These are phyloP conservation scores for Drosophila nigritarsus DNA, from an alignment of 2,888 invertebrate species.

Conservation along the genomic window DNA sequence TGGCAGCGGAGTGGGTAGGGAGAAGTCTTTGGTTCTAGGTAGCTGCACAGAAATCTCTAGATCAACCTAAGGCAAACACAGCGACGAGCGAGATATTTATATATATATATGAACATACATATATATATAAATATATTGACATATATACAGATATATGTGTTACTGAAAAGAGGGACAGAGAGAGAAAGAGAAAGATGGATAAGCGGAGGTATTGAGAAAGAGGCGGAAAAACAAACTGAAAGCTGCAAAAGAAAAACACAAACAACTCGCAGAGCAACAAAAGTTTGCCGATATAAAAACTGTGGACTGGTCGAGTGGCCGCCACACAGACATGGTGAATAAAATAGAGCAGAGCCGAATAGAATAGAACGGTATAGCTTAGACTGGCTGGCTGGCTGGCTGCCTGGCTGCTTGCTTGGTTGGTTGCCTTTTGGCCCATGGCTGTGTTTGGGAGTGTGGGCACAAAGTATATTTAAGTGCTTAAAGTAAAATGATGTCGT, in stretches of 20 bases:
- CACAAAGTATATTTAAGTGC: conserved; percentile 83
- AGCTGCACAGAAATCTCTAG: conserved; percentile 71
- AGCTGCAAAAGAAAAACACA: conserved; percentile 81
- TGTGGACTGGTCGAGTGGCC: conserved; percentile 77
- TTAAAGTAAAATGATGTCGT: conserved; percentile 84
- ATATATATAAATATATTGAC: conserved; percentile 26
- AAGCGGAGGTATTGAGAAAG: conserved; percentile 7
- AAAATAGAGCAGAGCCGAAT: conserved; percentile 63
- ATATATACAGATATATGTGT: conserved; percentile 12
- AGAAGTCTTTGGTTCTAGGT: conserved; percentile 47
- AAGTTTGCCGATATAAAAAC: conserved; percentile 80
- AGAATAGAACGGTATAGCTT: conserved; percentile 55
- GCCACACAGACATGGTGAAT: conserved; percentile 53
- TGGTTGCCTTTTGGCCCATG: conserved; percentile 30
- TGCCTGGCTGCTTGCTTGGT: conserved; percentile 12
- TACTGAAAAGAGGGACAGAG: not conserved
- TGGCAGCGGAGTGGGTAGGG: not conserved
- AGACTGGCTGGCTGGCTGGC: conserved; percentile 28
- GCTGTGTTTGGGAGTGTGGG: conserved; percentile 64
- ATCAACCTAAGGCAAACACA: conserved; percentile 62
- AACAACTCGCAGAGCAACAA: conserved; percentile 79
- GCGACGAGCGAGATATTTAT: conserved; percentile 40
- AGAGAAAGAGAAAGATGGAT: conserved; percentile 1
- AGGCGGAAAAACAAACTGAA: conserved; percentile 71
- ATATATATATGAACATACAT: conserved; percentile 11